A percentile compares a stretch with the other conserved stretches of the same genome.
Conservation (phyloP, 2,888 invertebrate genomes). For the Diarsia brunnea region DNA sequence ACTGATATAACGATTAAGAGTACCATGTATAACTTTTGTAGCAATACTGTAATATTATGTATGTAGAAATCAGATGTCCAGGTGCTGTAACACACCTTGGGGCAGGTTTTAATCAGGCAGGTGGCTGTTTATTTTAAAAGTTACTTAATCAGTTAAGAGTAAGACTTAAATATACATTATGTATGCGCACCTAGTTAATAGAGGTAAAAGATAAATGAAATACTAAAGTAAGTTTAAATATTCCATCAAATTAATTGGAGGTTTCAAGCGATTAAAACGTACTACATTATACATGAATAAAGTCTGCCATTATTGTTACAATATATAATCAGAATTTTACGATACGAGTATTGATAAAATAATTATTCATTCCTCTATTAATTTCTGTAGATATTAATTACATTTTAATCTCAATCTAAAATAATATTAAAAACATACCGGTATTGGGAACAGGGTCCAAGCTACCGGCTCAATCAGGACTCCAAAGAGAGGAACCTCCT, state of each 20-base stretch:
- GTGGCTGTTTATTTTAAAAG: neutral
- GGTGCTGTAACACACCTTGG: constrained; percentile 36
- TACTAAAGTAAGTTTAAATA: neutral
- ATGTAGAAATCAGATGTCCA: constrained; percentile 26
- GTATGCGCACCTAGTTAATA: no score
- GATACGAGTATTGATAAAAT: neutral
- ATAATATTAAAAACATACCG: no score
- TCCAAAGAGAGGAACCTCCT: no score
- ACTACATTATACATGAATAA: no score
- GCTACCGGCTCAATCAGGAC: no score
- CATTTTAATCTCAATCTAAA: no score
- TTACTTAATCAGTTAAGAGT: neutral
- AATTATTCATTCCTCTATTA: neutral
- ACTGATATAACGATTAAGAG: neutral
- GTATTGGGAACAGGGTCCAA: no score
- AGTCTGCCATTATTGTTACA: no score
- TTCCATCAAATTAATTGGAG: neutral
- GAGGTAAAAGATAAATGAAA: neutral
- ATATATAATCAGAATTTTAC: neutral
- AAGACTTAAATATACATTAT: neutral
- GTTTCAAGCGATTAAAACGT: no score
- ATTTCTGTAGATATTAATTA: no score
- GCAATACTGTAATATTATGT: no score
- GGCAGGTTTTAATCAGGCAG: constrained; percentile 16
- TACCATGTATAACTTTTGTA: neutral